phyloP scores from a whole-genome alignment of 1,140 invertebrate genomes.

The Drosophila watanabei region DNA sequence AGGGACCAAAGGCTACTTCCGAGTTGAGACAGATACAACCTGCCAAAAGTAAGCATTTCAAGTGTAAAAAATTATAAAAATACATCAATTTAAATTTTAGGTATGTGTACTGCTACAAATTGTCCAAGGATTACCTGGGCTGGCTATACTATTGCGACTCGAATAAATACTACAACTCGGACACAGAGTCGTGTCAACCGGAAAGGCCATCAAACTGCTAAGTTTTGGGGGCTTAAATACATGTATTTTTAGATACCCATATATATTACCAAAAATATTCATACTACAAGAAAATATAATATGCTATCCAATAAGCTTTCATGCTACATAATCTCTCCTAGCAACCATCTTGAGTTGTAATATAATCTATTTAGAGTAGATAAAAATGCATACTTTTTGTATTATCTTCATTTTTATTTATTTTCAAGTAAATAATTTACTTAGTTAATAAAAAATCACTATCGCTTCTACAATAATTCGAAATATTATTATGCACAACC shows the following conservation, averaged over 20 bases:
- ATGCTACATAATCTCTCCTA: neutral
- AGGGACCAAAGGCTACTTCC: conserved; percentile 40
- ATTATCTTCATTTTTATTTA: neutral
- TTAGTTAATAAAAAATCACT: neutral
- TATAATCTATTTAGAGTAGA: neutral
- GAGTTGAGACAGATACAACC: conserved; percentile 52
- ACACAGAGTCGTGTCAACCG: conserved; percentile 38
- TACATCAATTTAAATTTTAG: conserved; percentile 26
- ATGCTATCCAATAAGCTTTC: neutral
- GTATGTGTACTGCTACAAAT: conserved; percentile 63
- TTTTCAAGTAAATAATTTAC: neutral
- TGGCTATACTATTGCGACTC: conserved; percentile 62
- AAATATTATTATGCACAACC: conserved; percentile 1
- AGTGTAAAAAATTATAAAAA: neutral
- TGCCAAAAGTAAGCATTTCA: conserved; percentile 52
- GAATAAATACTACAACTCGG: conserved; percentile 53
- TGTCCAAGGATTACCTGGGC: conserved; percentile 58
- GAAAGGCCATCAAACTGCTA: conserved; percentile 52
- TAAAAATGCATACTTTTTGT: neutral
- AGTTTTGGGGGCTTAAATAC: neutral
- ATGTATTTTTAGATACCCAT: too few relatives aligned
- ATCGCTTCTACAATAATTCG: too few relatives aligned
- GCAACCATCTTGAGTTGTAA: neutral
- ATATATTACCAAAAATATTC: neutral
- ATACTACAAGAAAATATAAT: neutral